Evolutionary conservation across 2,797 vertebrate species (phyloP).

Genomic region (Dicrostonyx torquatus): DNA sequence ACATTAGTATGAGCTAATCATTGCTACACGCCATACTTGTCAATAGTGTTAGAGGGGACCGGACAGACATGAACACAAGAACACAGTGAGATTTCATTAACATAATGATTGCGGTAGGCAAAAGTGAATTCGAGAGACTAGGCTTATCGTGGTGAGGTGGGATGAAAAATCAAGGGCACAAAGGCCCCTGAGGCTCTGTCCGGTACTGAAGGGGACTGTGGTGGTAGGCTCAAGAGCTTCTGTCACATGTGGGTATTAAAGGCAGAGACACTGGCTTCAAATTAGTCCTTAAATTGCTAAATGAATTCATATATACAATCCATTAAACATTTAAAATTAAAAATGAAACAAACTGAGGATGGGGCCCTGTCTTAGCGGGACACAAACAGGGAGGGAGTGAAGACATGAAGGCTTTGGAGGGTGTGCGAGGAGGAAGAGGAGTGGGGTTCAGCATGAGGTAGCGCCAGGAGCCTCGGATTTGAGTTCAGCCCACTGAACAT

Average conservation of each 20-base stretch:
- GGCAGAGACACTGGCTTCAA: background rate
- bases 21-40: background rate
- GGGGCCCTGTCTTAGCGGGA: background rate
- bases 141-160: background rate
- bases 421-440: background rate
- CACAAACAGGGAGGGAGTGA: background rate
- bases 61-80: background rate
- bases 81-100: background rate
- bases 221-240: background rate
- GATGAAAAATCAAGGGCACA: background rate
- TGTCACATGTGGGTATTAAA: background rate
- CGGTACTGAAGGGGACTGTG: rapidly evolving
- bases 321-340: background rate
- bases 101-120: background rate
- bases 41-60: background rate
- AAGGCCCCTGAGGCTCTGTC: background rate
- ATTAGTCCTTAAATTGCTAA: conserved; percentile 40
- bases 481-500: background rate
- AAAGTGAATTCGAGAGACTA: background rate
- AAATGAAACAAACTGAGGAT: background rate
- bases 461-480: background rate
- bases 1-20: conserved; percentile 21
- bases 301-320: background rate
- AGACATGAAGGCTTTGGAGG: background rate
- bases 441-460: rapidly evolving